These are phyloP conservation scores for Adoxophyes honmai DNA, from an alignment of 1,140 invertebrate species.

Conservation along the genomic window DNA sequence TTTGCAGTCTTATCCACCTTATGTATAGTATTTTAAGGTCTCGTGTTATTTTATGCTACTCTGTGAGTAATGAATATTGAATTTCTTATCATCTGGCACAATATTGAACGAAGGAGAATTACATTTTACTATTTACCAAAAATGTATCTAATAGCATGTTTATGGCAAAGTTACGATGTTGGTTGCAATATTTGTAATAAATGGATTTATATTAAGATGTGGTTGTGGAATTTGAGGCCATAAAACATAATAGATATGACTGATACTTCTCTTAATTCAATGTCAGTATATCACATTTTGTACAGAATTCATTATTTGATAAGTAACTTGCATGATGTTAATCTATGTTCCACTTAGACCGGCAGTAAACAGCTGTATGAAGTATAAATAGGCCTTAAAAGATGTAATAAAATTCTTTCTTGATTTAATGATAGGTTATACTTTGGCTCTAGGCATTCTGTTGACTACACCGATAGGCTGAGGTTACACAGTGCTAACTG, in stretches of 20 bases:
- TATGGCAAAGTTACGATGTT: constrained; percentile 26
- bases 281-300: constrained; percentile 30
- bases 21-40: too few relatives aligned
- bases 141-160: not conserved
- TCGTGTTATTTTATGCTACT: too few relatives aligned
- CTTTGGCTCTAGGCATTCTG: constrained; percentile 59
- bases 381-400: constrained; percentile 36
- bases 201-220: constrained; percentile 48
- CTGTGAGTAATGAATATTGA: too few relatives aligned
- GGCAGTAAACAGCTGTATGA: constrained; percentile 2
- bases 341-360: constrained; percentile 1
- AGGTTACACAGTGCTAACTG: too few relatives aligned
- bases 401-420: constrained; percentile 41
- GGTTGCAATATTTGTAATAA: constrained; percentile 38
- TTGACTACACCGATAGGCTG: constrained; percentile 46
- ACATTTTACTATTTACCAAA: too few relatives aligned
- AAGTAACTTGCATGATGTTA: constrained; percentile 15
- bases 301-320: constrained; percentile 35
- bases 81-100: too few relatives aligned
- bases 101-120: too few relatives aligned
- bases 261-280: constrained; percentile 45
- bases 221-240: constrained; percentile 62
- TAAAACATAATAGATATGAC: constrained; percentile 50
- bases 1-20: too few relatives aligned
- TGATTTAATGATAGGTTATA: constrained; percentile 36